phyloP scores from a whole-genome alignment of 92 coral and sea anemone genomes.

The Virgularia gustaviana region DNA sequence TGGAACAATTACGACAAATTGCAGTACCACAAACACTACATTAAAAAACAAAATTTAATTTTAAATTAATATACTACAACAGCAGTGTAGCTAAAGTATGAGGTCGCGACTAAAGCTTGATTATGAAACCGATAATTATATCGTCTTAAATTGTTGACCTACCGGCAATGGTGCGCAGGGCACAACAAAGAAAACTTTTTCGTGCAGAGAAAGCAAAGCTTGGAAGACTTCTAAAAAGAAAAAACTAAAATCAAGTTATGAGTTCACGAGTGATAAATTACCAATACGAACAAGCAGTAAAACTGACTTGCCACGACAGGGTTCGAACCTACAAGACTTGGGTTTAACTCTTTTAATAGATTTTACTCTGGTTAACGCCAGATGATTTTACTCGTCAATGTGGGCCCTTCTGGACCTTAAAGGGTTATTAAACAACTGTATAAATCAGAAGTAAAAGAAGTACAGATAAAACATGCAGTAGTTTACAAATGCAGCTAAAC shows the following conservation, averaged over 20 bases:
- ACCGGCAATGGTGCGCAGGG: conserved; percentile 77
- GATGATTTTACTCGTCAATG: too few species aligned
- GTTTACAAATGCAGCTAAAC: not conserved
- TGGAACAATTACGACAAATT: conserved; percentile 73
- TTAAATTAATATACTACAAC: not conserved
- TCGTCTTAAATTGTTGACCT: not conserved
- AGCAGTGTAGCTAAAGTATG: not conserved
- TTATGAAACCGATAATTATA: not conserved
- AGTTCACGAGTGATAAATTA: too few species aligned
- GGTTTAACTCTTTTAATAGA: too few species aligned
- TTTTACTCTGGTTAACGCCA: too few species aligned
- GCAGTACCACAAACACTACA: conserved; percentile 82
- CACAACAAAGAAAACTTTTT: conserved; percentile 64
- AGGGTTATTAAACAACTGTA: not conserved
- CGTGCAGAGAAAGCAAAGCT: conserved; percentile 58
- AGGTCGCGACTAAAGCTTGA: not conserved
- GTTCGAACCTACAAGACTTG: too few species aligned
- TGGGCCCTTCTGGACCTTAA: too few species aligned
- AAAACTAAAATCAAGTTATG: not conserved
- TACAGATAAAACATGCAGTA: not conserved
- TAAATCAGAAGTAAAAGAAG: not conserved
- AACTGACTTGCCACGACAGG: too few species aligned
- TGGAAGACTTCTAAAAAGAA: conserved; percentile 58
- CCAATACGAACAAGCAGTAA: too few species aligned
- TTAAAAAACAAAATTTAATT: not conserved